Conservation (phyloP, 2,888 invertebrate species). For the Oxycera nigricornis region DNA sequence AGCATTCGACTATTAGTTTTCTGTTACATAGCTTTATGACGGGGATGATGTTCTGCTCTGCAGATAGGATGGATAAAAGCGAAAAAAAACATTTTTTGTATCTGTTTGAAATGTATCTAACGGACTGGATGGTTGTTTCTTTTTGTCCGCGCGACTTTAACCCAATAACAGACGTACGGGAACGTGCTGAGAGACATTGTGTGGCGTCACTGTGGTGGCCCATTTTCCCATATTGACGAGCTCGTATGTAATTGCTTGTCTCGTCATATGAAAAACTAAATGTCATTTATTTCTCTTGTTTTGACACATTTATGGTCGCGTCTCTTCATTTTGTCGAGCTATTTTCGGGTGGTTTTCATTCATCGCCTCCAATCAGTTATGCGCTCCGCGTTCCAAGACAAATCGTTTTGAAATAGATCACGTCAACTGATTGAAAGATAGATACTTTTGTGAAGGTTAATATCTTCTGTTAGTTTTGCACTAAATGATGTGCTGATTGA, state of each 20-base stretch:
- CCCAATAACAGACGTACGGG: conserved; percentile 4
- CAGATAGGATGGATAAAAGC: background rate
- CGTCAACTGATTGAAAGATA: conserved; percentile 13
- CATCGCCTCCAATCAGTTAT: conserved; percentile 5
- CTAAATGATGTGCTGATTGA: conserved; percentile 7
- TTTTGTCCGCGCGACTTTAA: background rate
- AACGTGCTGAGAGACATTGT: background rate
- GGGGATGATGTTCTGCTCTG: background rate
- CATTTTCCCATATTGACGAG: conserved; percentile 24
- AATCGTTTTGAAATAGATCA: conserved; percentile 16
- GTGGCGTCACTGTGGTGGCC: conserved; percentile 32
- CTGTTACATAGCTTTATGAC: conserved; percentile 6
- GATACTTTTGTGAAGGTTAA: background rate
- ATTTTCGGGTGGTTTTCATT: conserved; percentile 23
- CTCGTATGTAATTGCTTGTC: conserved; percentile 30
- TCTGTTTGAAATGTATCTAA: background rate
- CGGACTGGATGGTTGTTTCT: background rate
- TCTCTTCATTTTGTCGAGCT: conserved; percentile 10
- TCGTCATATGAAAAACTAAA: conserved; percentile 12
- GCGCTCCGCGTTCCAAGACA: conserved; percentile 25
- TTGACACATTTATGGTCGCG: conserved; percentile 29
- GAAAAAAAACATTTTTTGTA: background rate
- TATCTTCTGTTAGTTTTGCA: background rate
- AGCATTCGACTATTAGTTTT: conserved; percentile 25
- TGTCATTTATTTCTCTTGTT: conserved; percentile 34